These are phyloP conservation scores for Brachyptera putata DNA, from an alignment of 2,888 invertebrate species.

Conservation along the genomic window DNA sequence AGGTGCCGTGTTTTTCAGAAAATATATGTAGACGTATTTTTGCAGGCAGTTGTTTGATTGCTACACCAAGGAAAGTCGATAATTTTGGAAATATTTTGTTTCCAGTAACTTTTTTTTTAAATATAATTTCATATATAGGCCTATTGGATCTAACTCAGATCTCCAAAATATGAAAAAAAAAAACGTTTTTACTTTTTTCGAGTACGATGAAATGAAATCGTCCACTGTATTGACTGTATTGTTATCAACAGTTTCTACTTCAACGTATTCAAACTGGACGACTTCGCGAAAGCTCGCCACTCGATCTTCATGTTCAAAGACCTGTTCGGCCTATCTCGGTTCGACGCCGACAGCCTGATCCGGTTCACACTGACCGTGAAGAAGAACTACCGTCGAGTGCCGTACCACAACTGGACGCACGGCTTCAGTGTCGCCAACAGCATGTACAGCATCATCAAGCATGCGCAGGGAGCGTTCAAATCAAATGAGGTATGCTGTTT, in stretches of 20 bases:
- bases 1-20: too few species aligned
- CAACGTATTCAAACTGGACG: constrained; percentile 65
- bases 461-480: constrained; percentile 51
- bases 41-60: too few species aligned
- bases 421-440: constrained; percentile 83
- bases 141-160: too few species aligned
- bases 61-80: too few species aligned
- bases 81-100: too few species aligned
- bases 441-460: constrained; percentile 71
- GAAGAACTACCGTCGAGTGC: constrained; percentile 78
- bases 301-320: constrained; percentile 73
- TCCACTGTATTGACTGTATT: too few species aligned
- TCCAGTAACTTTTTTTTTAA: too few species aligned
- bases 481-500: constrained; percentile 55
- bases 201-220: too few species aligned
- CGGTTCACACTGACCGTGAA: constrained; percentile 75
- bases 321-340: constrained; percentile 61
- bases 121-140: too few species aligned
- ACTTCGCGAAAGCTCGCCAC: constrained; percentile 66
- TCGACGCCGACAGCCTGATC: constrained; percentile 63
- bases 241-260: constrained; percentile 55
- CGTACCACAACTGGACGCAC: constrained; percentile 86
- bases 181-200: too few species aligned
- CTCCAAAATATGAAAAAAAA: too few species aligned
- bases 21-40: too few species aligned